Evolutionary conservation across 2,797 vertebrate genomes (phyloP), one percentile per base, ranked within the genome.

Genomic region (Xiphophorus birchmanni): DNA sequence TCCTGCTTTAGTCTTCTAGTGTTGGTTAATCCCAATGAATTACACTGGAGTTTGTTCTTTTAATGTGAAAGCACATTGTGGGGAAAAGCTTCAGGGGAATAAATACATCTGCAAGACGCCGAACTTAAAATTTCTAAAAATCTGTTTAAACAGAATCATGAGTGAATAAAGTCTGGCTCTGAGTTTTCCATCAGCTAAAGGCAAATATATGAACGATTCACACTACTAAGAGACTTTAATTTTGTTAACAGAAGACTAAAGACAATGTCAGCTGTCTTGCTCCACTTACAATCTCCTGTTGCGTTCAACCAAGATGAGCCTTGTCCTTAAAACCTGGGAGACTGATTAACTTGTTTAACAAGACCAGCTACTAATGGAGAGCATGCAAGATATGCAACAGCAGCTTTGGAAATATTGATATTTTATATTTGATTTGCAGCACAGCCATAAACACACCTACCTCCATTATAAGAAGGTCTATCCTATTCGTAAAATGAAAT

Each of bases 321-420:
- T 44, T 0, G 37, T 47, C 7, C 12, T 35, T 13, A 21, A 79
- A 76, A 84, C 10, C 42, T 81, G 75, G 75, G 75, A 82, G 79
- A 87, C 23, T 76, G 77, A 88, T 89, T 80, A 86, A 83, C 75
- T 81, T 37, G 5, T 84, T 82, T 82, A 37, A 86, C 42, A 29
- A 35, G 44, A 42, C 37, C 12, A 72, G 44, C 26, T 45, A 6
- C 63, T 48, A 56, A 58, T 2, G 52, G 52, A 17, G 58, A 35
- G 35, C 40, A 69, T 73, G 45, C 17, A 74, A 21, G 9, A 15
- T 21, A 40, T 42, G 17, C 6, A 13, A 71, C 23, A 5, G 29
- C 8, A 42, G 12, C 58, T 69, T 76, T 75, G 1, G 40, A 65
- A 56, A 56, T 26, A 17, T 11, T 72, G 1, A 52, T 48, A n/a